Evolutionary conservation across 1,140 invertebrate genomes (phyloP).

Genomic region (Palaemon carinicauda): DNA sequence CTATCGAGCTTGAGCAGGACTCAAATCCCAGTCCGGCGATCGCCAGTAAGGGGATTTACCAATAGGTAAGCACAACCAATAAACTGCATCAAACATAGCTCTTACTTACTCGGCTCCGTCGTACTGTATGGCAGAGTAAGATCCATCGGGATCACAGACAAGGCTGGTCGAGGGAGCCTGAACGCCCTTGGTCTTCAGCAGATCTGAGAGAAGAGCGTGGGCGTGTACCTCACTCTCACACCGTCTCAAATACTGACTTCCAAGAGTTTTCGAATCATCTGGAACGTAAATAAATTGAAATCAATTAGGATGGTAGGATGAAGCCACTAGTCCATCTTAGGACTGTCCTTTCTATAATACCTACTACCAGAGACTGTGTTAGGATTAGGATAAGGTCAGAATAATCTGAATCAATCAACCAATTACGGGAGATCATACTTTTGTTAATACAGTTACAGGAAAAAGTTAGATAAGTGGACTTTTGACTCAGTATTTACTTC

Average conservation of each 20-base stretch:
- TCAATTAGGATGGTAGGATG: neutral
- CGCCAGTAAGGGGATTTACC: too few relatives aligned
- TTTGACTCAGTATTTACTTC: too few relatives aligned
- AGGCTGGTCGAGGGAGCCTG: neutral
- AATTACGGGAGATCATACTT: neutral
- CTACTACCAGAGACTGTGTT: neutral
- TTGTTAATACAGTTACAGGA: neutral
- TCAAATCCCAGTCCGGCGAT: too few relatives aligned
- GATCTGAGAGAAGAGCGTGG: constrained; percentile 64
- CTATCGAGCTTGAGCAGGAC: too few relatives aligned
- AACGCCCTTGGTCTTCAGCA: constrained; percentile 16
- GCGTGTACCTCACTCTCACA: constrained; percentile 71
- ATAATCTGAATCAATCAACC: neutral
- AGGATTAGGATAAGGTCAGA: neutral
- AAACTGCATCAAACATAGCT: too few relatives aligned
- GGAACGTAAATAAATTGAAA: neutral
- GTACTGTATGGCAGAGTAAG: constrained; percentile 21
- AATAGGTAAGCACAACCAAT: too few relatives aligned
- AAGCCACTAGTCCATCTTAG: too few relatives aligned
- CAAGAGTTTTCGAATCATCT: constrained; percentile 65
- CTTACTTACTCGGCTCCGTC: neutral
- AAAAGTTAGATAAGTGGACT: too few relatives aligned
- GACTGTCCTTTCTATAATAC: too few relatives aligned
- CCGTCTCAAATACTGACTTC: constrained; percentile 69
- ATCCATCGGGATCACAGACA: constrained; percentile 21